Base-by-base conservation (phyloP, 1,140 invertebrate genomes). In the Steinernema feltiae region DNA sequence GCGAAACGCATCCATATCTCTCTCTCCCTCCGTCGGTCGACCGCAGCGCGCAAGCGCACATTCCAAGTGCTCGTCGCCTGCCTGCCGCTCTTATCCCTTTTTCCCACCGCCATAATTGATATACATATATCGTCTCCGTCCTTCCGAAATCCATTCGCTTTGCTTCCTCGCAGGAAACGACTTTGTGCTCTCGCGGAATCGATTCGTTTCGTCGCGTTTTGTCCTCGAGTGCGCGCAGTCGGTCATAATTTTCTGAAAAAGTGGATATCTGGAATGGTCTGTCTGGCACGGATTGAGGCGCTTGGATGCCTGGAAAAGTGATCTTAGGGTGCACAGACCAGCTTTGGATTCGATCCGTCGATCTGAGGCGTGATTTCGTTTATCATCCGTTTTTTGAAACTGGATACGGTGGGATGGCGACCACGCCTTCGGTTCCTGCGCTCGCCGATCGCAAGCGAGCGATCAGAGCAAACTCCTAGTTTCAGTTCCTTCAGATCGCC, bases 111-210 rank as follows among this genome's bases (percentile, higher is more conserved):
- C 53, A 63, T 63, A 63, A 63, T 63, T 63, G 53, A 63, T 63
- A 63, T 63, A 27, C 53, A 63, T 63, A 63, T 63, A 63, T 63
- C 53, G 53, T 63, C 53, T 46, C 41, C n/a, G 35, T 18, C 7
- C 53, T 63, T 63, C 53, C 53, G 53, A 63, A 63, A 63, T 63
- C 53, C 53, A 63, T 63, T 63, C 41, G n/a, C n/a, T n/a, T n/a
- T n/a, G n/a, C n/a, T n/a, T n/a, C n/a, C n/a, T n/a, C n/a, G n/a
- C 7, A 46, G 41, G 7, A 46, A n/a, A n/a, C 41, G 41, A 46
- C 41, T 46, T n/a, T n/a, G n/a, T n/a, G n/a, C n/a, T n/a, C n/a
- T n/a, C n/a, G n/a, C 15, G 15, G 3, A 27, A 63, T 15, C 53
- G 53, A 27, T 21, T 3, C 53, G 53, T 63, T 63, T 63, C 53